Evolutionary conservation across 2,888 invertebrate species (phyloP).

Genomic region (Cynaeus angustus): DNA sequence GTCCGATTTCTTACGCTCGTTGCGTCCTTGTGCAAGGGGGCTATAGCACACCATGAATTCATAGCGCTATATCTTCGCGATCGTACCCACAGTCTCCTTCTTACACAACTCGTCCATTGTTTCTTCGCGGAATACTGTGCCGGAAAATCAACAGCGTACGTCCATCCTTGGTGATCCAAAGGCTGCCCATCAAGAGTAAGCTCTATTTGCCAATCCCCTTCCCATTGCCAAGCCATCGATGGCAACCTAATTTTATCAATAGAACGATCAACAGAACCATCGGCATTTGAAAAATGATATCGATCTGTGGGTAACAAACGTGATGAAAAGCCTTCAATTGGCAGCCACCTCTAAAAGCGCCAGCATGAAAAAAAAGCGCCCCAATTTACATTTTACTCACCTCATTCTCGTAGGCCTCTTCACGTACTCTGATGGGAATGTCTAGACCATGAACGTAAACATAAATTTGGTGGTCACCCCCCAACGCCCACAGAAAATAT

Average conservation of each 20-base stretch:
- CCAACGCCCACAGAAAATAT: constrained; percentile 93
- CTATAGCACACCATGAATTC: constrained; percentile 94
- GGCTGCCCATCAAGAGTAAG: constrained; percentile 89
- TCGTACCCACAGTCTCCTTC: constrained; percentile 92
- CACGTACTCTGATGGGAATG: constrained; percentile 91
- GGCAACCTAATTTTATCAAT: constrained; percentile 89
- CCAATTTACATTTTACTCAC: constrained; percentile 66
- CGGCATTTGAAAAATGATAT: constrained; percentile 87
- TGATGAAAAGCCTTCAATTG: constrained; percentile 89
- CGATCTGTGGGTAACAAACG: constrained; percentile 91
- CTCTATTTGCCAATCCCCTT: constrained; percentile 93
- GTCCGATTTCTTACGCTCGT: constrained; percentile 76
- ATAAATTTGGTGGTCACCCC: constrained; percentile 94
- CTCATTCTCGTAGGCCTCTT: constrained; percentile 95
- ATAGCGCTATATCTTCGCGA: constrained; percentile 91
- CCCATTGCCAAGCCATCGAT: constrained; percentile 98
- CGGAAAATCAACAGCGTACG: constrained; percentile 94
- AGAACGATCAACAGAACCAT: constrained; percentile 85
- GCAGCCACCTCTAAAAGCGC: constrained; percentile 85
- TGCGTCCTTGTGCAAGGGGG: constrained; percentile 90
- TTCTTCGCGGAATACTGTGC: constrained; percentile 86
- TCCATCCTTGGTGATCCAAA: constrained; percentile 94
- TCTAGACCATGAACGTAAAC: constrained; percentile 92
- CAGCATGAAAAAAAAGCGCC: neutral
- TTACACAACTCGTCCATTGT: constrained; percentile 92